phyloP scores from a whole-genome alignment of 2,797 vertebrate genomes.

The Prunella strophiata region DNA sequence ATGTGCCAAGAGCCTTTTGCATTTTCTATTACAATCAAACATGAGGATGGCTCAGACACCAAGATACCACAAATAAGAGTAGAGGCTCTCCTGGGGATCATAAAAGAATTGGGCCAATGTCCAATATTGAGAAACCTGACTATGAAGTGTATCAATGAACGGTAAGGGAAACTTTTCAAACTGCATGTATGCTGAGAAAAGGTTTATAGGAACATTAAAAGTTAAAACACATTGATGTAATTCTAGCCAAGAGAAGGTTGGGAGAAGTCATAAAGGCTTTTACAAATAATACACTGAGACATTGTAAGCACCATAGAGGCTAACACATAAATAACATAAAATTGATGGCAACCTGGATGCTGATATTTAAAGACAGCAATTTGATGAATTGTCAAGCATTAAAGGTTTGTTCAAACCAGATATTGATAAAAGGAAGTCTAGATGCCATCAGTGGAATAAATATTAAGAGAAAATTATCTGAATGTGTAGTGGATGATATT shows the following conservation, averaged over 20 bases:
- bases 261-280: neutral
- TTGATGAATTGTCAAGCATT: neutral
- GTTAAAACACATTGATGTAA: neutral
- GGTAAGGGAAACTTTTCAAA: neutral
- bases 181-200: neutral
- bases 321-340: neutral
- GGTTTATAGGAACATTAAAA: neutral
- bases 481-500: neutral
- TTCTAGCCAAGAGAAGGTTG: neutral
- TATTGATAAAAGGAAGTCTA: conserved; percentile 7
- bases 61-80: neutral
- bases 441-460: neutral
- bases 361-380: conserved; percentile 16
- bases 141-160: neutral
- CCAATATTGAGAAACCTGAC: neutral
- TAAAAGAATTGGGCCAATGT: neutral
- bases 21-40: neutral
- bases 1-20: neutral
- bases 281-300: neutral
- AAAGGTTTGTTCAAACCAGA: neutral
- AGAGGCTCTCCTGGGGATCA: neutral
- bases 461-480: neutral
- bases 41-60: neutral
- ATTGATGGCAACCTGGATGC: neutral
- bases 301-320: neutral